Percentiles rank a stretch among this genome's conserved stretches.
These are phyloP conservation scores for Pteropus rufus DNA, from an alignment of 2,797 vertebrate species.

Conservation along the genomic window DNA sequence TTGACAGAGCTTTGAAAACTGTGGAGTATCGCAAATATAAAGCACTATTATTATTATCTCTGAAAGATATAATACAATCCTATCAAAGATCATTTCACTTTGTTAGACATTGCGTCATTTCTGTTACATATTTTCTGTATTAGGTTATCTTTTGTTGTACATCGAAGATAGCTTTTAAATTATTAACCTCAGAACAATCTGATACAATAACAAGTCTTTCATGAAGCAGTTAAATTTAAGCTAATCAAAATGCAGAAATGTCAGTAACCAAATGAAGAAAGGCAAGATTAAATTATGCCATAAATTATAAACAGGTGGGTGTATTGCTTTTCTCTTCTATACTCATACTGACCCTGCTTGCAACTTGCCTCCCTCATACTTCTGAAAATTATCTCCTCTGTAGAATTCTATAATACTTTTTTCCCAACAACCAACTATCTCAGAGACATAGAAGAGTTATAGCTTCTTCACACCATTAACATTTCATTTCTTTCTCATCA, in stretches of 20 bases:
- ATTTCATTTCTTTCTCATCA: not conserved
- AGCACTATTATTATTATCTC: not conserved
- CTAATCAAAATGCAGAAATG: slow-evolving; percentile 36
- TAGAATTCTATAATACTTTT: not conserved
- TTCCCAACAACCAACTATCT: not conserved
- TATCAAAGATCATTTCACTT: not conserved
- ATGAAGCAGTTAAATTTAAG: slow-evolving; percentile 45
- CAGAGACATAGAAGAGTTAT: not conserved
- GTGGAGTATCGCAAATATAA: not conserved
- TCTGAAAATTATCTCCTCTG: not conserved
- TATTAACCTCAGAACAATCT: slow-evolving; percentile 7
- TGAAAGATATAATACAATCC: not conserved
- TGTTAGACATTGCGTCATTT: not conserved
- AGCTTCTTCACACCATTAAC: not conserved
- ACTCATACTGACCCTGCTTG: not conserved
- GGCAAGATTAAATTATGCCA: not conserved
- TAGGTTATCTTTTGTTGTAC: not conserved
- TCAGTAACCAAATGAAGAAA: slow-evolving; percentile 26
- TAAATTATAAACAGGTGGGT: not conserved
- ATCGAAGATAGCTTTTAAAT: not conserved
- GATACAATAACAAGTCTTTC: not conserved
- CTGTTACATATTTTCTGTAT: not conserved
- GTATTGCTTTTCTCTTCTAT: not conserved
- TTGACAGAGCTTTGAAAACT: not conserved
- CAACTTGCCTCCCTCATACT: not conserved